A percentile compares a stretch with the other conserved stretches of the same genome.
phyloP scores from a whole-genome alignment of 2,888 invertebrate species.

The Luperina testacea region DNA sequence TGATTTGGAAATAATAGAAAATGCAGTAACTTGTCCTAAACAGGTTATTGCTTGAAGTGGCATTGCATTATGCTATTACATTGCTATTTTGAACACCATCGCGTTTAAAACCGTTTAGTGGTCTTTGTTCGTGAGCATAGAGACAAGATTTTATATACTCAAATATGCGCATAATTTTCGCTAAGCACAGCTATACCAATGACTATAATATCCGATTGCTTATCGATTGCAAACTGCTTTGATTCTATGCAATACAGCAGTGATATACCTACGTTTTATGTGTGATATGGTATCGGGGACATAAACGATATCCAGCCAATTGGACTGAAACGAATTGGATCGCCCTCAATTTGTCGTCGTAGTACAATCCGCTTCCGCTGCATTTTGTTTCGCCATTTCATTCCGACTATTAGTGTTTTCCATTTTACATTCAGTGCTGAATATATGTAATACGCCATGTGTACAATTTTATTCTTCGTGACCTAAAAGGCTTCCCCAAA shows the following conservation, averaged over 20 bases:
- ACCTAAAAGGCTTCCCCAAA: constrained; percentile 80
- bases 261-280: constrained; percentile 74
- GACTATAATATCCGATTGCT: constrained; percentile 71
- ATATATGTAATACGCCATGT: constrained; percentile 39
- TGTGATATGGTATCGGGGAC: constrained; percentile 82
- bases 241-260: constrained; percentile 77
- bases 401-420: constrained; percentile 73
- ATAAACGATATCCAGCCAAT: constrained; percentile 89
- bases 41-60: constrained; percentile 12
- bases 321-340: constrained; percentile 90
- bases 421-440: constrained; percentile 65
- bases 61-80: constrained; percentile 13
- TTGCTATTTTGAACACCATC: constrained; percentile 6
- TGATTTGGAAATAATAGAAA: constrained; percentile 34
- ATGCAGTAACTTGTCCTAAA: constrained; percentile 11
- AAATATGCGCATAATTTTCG: constrained; percentile 35
- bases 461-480: constrained; percentile 75
- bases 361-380: constrained; percentile 84
- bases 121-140: constrained; percentile 24
- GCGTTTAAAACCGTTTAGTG: constrained; percentile 13
- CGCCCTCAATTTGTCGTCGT: constrained; percentile 87
- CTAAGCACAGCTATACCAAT: constrained; percentile 40
- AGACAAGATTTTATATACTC: constrained; percentile 21
- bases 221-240: constrained; percentile 79
- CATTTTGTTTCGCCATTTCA: constrained; percentile 83